These are phyloP conservation scores for Arion vulgaris DNA, from an alignment of 1,140 invertebrate species.

Conservation along the genomic window DNA sequence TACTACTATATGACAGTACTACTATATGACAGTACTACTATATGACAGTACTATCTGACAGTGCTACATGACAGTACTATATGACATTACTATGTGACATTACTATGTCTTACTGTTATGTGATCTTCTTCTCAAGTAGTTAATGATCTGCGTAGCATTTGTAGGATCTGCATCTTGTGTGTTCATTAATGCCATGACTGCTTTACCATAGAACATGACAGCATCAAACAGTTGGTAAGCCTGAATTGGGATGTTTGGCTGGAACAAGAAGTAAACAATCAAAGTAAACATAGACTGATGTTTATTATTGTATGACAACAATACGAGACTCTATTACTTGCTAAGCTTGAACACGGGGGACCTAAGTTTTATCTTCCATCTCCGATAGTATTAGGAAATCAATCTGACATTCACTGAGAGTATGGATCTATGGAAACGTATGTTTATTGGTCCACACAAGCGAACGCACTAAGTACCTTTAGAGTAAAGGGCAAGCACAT, in stretches of 20 bases:
- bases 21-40: too few relatives aligned
- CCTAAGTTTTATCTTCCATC: too few relatives aligned
- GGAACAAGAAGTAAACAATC: background rate
- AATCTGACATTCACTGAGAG: too few relatives aligned
- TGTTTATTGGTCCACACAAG: too few relatives aligned
- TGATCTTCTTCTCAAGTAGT: constrained; percentile 80
- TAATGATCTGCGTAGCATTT: constrained; percentile 72
- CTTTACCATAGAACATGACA: constrained; percentile 56
- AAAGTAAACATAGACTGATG: background rate
- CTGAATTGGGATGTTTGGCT: constrained; percentile 50
- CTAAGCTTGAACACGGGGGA: background rate
- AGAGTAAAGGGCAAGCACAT: too few relatives aligned
- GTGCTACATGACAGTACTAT: too few relatives aligned
- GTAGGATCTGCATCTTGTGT: constrained; percentile 23
- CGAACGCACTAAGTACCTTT: too few relatives aligned
- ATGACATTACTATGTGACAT: too few relatives aligned
- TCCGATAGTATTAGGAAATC: too few relatives aligned
- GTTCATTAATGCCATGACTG: constrained; percentile 48
- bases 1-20: too few relatives aligned
- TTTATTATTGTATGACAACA: background rate
- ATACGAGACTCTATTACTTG: background rate
- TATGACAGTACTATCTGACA: too few relatives aligned
- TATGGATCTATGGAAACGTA: too few relatives aligned
- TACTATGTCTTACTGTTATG: constrained; percentile 78
- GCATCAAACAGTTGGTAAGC: constrained; percentile 67